Percentiles rank a stretch among this genome's conserved stretches.
Evolutionary conservation across 64 coral and sea anemone species (phyloP).

Genomic region (Montipora capricornis): DNA sequence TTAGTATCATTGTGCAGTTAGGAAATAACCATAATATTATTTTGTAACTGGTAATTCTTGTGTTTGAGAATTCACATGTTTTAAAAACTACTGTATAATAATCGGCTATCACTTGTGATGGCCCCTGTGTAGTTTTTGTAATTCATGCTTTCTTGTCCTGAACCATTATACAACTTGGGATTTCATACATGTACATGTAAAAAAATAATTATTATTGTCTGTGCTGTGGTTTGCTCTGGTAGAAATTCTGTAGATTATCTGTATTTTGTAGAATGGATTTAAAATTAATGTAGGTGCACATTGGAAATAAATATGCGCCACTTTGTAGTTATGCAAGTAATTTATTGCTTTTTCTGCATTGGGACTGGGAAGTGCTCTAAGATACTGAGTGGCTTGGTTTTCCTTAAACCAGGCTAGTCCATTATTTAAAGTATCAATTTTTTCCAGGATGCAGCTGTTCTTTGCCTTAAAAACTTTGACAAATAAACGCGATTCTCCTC

Average conservation of each 20-base stretch:
- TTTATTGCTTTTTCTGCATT: background rate
- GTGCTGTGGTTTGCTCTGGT: background rate
- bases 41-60: no score
- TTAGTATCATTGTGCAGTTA: background rate
- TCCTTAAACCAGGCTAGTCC: no score
- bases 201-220: no score
- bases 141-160: background rate
- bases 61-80: no score
- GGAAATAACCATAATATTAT: background rate
- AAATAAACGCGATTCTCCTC: no score
- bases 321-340: background rate
- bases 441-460: no score
- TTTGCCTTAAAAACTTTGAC: no score
- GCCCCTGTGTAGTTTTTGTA: background rate
- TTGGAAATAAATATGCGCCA: slow-evolving; percentile 26
- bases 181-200: background rate
- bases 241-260: background rate
- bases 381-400: no score
- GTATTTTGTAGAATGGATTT: background rate
- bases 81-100: background rate
- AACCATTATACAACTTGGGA: background rate
- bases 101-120: background rate
- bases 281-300: background rate
- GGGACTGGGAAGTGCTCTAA: background rate
- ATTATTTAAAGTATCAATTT: no score